phyloP scores from a whole-genome alignment of 2,113 vertebrate genomes.

The Rhinopomastus cyanomelas region DNA sequence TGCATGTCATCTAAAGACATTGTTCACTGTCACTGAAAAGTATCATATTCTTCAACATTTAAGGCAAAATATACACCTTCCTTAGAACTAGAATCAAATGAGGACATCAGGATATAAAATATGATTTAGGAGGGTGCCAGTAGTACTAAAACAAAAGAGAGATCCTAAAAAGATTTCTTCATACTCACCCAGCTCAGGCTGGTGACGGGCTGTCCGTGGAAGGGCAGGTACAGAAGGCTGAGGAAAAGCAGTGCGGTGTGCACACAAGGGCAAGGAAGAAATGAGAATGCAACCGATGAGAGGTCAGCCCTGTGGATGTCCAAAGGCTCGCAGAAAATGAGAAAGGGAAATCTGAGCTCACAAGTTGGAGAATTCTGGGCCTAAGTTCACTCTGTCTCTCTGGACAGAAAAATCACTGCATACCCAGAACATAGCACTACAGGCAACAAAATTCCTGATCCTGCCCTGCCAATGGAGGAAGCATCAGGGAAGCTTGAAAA shows the following conservation, averaged over 20 bases:
- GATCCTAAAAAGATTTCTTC: background rate
- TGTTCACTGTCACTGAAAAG: background rate
- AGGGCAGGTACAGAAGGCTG: background rate
- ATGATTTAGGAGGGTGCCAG: background rate
- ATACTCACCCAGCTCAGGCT: accelerated
- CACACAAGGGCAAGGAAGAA: background rate
- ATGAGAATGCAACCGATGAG: background rate
- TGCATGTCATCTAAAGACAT: background rate
- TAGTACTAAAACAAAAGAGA: background rate
- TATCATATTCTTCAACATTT: background rate
- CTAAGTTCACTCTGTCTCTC: background rate
- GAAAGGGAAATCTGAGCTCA: background rate
- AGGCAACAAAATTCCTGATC: background rate
- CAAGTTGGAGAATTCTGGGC: background rate
- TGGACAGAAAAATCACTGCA: background rate
- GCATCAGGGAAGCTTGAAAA: background rate
- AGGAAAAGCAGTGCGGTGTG: background rate
- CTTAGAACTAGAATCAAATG: background rate
- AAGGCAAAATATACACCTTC: background rate
- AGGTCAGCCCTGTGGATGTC: background rate
- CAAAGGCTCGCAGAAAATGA: background rate
- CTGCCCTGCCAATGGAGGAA: background rate
- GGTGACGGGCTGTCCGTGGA: background rate
- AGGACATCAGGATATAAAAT: background rate
- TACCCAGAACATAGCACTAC: background rate